Conservation (phyloP, 2,797 vertebrate genomes). For the Propithecus perrieri region DNA sequence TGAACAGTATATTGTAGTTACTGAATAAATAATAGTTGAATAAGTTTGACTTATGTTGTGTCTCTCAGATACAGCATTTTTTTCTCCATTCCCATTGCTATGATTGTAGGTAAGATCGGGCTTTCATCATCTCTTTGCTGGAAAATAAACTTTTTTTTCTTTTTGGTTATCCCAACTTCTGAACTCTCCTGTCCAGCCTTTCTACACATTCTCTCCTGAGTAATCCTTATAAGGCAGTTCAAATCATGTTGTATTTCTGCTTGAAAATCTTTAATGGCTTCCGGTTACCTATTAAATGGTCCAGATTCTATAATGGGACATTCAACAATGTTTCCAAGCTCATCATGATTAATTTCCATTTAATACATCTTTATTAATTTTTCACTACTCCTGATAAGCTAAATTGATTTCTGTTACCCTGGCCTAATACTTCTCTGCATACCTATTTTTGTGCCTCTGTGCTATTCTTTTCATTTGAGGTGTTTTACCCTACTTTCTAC, state of each 20-base stretch:
- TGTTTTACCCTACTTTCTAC: conserved; percentile 11
- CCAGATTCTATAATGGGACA: background rate
- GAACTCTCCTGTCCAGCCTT: background rate
- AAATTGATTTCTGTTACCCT: conserved; percentile 2
- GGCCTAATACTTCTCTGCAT: background rate
- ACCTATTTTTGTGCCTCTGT: conserved; percentile 19
- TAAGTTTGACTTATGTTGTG: background rate
- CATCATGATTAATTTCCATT: conserved; percentile 38
- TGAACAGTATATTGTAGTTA: background rate
- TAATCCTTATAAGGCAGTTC: conserved; percentile 27
- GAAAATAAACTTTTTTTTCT: background rate
- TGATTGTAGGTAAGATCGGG: background rate
- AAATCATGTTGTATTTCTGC: conserved; percentile 11
- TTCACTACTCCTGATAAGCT: background rate
- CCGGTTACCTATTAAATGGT: background rate
- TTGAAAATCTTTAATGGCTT: conserved; percentile 39
- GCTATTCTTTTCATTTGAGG: background rate
- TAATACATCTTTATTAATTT: conserved; percentile 50
- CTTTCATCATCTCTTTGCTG: background rate
- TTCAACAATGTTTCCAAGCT: conserved; percentile 35
- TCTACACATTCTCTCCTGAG: background rate
- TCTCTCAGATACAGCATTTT: background rate
- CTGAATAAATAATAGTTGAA: conserved; percentile 35
- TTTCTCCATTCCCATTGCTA: background rate
- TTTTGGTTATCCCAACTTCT: background rate